Conservation (phyloP, 2,113 vertebrate species). For the Psophia crepitans region DNA sequence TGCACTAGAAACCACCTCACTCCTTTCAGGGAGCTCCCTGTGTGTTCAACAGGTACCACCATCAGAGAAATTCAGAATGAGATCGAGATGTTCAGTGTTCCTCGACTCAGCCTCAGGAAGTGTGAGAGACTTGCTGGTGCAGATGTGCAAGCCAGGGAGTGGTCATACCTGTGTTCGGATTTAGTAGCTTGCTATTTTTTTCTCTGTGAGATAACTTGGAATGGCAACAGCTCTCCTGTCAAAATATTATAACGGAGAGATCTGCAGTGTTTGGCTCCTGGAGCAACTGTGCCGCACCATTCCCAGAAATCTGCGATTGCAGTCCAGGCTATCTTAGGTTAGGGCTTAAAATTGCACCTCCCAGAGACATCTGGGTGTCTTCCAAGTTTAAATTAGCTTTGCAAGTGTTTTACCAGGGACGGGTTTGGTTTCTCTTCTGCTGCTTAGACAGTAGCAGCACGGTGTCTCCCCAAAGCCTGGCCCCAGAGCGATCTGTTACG, state of each 20-base stretch:
- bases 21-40: neutral
- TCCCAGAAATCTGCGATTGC: constrained; percentile 23
- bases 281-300: neutral
- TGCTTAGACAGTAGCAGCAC: neutral
- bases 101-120: neutral
- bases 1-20: neutral
- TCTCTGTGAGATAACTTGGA: neutral
- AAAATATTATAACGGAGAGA: neutral
- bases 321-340: constrained; percentile 4
- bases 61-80: neutral
- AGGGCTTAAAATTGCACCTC: constrained; percentile 18
- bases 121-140: neutral
- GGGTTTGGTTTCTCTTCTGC: neutral
- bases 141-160: neutral
- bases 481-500: neutral
- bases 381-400: constrained; percentile 48
- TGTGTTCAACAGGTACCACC: neutral
- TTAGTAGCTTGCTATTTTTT: neutral
- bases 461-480: constrained; percentile 41
- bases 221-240: neutral
- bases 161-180: neutral
- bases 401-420: neutral
- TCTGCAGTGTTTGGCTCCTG: neutral
- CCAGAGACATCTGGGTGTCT: neutral
- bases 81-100: neutral